These are phyloP conservation scores for Rhombomys opimus DNA, from an alignment of 2,113 vertebrate species.

Conservation along the genomic window DNA sequence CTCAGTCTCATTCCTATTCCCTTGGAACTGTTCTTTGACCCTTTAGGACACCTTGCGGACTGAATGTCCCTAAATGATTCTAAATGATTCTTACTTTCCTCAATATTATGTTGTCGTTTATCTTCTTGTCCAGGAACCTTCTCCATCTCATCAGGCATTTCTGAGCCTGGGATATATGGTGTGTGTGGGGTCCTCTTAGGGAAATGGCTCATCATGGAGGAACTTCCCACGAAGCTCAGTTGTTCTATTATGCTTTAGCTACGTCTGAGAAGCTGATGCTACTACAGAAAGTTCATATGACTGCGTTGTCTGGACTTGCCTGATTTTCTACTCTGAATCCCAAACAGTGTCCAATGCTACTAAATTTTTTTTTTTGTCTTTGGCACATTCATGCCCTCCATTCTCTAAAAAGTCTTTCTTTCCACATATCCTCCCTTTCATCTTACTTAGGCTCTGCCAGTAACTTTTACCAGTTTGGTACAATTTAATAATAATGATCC, in stretches of 20 bases:
- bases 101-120: neutral
- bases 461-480: neutral
- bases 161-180: neutral
- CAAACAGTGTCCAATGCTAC: neutral
- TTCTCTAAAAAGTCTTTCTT: neutral
- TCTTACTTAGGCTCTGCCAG: neutral
- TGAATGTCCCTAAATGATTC: neutral
- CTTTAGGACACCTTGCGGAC: neutral
- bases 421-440: neutral
- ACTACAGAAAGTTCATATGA: conserved; percentile 6
- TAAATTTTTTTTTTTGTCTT: neutral
- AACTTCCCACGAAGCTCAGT: neutral
- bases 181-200: neutral
- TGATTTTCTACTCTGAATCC: neutral
- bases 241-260: neutral
- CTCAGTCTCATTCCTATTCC: neutral
- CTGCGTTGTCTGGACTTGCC: neutral
- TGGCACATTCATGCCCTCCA: neutral
- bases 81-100: neutral
- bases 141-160: neutral
- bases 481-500: neutral
- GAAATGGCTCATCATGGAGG: neutral
- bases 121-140: neutral
- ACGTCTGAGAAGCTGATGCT: neutral
- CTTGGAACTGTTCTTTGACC: neutral